Evolutionary conservation across 1,140 invertebrate species (phyloP), one percentile per base, ranked within the genome.

Genomic region (Leptinotarsa lineolata): DNA sequence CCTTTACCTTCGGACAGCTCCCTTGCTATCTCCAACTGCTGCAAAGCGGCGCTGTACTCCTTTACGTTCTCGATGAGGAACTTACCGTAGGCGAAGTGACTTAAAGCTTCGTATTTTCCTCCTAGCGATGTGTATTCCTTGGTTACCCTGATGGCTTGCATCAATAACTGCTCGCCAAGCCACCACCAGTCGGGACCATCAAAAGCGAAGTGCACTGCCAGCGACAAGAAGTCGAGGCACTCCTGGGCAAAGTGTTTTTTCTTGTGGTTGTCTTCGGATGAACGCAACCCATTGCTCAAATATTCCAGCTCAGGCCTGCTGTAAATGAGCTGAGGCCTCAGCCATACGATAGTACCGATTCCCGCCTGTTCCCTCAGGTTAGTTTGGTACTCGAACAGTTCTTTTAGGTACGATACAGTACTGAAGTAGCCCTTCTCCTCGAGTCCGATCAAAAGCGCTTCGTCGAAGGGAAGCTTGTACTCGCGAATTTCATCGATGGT

Each of bases 81-180:
- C 77, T 84, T 85, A 1, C 86, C 88, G 72, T 88, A 89, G 70
- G 88, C 79, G 72, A 86, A 90, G 79, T 86, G 85, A 69, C 85
- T 84, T 8, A 85, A 80, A 2, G 85, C 85, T 48, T 88, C 84
- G 45, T 82, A 85, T 48, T 84, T 79, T 6, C 83, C 82, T 5
- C 86, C 84, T 18, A 88, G 85, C 1, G 83, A 54, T 15, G 85
- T 48, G 68, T 86, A 86, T 5, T 84, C 79, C 46, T 83, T 83
- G 0, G 83, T 81, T 2, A 86, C 83, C 12, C 82, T 81, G 4
- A 90, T 81, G 0, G 85, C 74, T 6, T 83, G 84, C 21, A 86
- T 76, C 39, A 87, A 87, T 15, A 90, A 83, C 48, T 86, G 86
- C 66, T 90, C 87, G 3, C 88, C 87, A 2, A 90, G 74, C 89